Evolutionary conservation across 2,113 vertebrate species (phyloP).

Genomic region (Colistium nudipinnis): DNA sequence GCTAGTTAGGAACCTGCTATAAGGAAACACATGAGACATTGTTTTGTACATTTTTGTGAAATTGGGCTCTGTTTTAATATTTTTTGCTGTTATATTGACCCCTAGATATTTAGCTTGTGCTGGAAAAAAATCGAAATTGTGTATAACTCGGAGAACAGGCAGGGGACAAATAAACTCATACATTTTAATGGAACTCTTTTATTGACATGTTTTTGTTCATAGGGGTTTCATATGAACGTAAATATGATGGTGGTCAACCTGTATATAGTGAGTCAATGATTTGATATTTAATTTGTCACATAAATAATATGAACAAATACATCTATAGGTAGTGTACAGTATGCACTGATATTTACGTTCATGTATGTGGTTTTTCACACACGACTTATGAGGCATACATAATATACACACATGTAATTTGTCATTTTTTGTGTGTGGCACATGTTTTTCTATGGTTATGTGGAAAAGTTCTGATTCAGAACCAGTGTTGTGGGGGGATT

Average conservation of each 20-base stretch:
- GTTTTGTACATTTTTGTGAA: slow-evolving; percentile 67
- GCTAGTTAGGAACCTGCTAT: slow-evolving; percentile 39
- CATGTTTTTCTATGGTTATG: too few species aligned
- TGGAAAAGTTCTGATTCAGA: too few species aligned
- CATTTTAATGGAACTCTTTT: slow-evolving; percentile 71
- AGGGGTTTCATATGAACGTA: not conserved
- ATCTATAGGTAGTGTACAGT: too few species aligned
- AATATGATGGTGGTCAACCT: not conserved
- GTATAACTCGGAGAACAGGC: slow-evolving; percentile 83
- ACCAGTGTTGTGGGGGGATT: not conserved
- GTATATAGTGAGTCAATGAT: not conserved
- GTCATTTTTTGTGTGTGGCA: not conserved
- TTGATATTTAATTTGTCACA: not conserved
- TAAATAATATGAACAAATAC: not conserved
- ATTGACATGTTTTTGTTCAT: slow-evolving; percentile 14
- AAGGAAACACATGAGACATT: slow-evolving; percentile 21
- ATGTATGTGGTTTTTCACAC: not conserved
- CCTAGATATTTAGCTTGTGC: slow-evolving; percentile 76
- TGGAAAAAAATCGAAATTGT: slow-evolving; percentile 77
- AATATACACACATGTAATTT: not conserved
- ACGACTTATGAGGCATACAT: not conserved
- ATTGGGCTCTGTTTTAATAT: slow-evolving; percentile 73
- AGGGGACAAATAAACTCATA: slow-evolving; percentile 83
- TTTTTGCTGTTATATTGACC: slow-evolving; percentile 75
- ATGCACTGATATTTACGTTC: too few species aligned